Conservation (phyloP, 2,113 vertebrate genomes). For the Oceanodroma tethys region DNA sequence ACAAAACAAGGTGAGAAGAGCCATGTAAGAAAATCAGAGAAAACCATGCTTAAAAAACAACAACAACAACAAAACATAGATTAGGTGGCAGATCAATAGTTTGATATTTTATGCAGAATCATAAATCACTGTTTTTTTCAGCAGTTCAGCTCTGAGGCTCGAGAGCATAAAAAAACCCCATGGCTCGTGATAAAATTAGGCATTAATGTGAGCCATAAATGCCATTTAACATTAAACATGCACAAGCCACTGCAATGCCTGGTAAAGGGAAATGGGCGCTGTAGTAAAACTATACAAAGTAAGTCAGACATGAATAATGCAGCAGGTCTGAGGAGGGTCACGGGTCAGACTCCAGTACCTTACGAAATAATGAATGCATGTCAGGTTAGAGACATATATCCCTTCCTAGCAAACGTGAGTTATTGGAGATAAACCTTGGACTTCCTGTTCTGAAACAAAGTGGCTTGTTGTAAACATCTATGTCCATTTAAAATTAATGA, state of each 20-base stretch:
- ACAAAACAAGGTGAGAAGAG: slow-evolving; percentile 39
- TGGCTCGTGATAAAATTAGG: slow-evolving; percentile 51
- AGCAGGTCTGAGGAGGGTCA: slow-evolving; percentile 70
- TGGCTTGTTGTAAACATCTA: slow-evolving; percentile 46
- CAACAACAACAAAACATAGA: background rate
- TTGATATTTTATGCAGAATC: slow-evolving; percentile 32
- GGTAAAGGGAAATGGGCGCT: slow-evolving; percentile 63
- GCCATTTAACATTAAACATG: slow-evolving; percentile 55
- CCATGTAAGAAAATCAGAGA: background rate
- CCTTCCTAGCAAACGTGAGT: slow-evolving; percentile 67
- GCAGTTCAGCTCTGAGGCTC: slow-evolving; percentile 2
- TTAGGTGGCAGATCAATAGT: slow-evolving; percentile 53
- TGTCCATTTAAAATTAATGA: slow-evolving; percentile 61
- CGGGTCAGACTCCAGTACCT: slow-evolving; percentile 69
- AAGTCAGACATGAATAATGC: slow-evolving; percentile 77
- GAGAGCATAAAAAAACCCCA: slow-evolving; percentile 14
- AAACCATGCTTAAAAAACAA: background rate
- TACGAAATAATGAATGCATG: slow-evolving; percentile 79
- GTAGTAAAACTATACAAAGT: slow-evolving; percentile 72
- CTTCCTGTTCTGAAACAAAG: slow-evolving; percentile 71
- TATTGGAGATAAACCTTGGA: slow-evolving; percentile 74
- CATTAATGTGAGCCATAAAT: slow-evolving; percentile 58
- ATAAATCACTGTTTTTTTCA: slow-evolving; percentile 36
- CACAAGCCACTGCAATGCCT: slow-evolving; percentile 38
- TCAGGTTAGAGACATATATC: slow-evolving; percentile 67